Evolutionary conservation across 1,140 invertebrate genomes (phyloP).

Genomic region (Pomacea maculata): DNA sequence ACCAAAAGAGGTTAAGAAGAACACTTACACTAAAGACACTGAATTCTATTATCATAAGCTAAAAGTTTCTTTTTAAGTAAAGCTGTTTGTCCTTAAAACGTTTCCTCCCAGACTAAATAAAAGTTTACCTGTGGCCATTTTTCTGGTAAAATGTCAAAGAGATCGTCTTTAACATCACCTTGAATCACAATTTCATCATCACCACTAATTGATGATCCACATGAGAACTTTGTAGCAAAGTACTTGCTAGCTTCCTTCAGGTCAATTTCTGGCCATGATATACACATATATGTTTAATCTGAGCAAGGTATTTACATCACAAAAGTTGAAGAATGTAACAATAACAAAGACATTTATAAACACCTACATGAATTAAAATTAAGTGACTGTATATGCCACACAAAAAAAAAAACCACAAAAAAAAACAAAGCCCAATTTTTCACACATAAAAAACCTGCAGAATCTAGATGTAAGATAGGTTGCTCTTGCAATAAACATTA

Average conservation of each 20-base stretch:
- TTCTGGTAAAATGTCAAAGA: slow-evolving; percentile 96
- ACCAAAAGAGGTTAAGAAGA: background rate
- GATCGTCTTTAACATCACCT: slow-evolving; percentile 89
- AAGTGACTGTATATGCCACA: background rate
- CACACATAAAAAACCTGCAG: too few species aligned
- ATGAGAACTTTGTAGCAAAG: slow-evolving; percentile 97
- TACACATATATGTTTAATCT: background rate
- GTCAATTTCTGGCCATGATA: slow-evolving; percentile 84
- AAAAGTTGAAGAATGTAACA: background rate
- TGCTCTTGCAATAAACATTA: too few species aligned
- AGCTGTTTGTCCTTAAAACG: background rate
- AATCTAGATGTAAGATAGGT: too few species aligned
- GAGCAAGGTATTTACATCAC: too few species aligned
- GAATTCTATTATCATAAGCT: background rate
- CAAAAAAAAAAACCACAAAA: background rate
- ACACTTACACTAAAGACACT: background rate
- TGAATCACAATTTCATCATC: slow-evolving; percentile 99
- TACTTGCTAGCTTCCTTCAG: slow-evolving; percentile 97
- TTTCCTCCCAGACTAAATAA: background rate
- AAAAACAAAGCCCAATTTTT: background rate
- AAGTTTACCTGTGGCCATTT: slow-evolving; percentile 76
- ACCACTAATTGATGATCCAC: slow-evolving; percentile 97
- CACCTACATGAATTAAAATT: background rate
- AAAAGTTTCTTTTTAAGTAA: background rate
- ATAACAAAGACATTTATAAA: background rate